These are phyloP conservation scores for Orthonyx spaldingii DNA, from an alignment of 2,113 vertebrate genomes.

Conservation along the genomic window DNA sequence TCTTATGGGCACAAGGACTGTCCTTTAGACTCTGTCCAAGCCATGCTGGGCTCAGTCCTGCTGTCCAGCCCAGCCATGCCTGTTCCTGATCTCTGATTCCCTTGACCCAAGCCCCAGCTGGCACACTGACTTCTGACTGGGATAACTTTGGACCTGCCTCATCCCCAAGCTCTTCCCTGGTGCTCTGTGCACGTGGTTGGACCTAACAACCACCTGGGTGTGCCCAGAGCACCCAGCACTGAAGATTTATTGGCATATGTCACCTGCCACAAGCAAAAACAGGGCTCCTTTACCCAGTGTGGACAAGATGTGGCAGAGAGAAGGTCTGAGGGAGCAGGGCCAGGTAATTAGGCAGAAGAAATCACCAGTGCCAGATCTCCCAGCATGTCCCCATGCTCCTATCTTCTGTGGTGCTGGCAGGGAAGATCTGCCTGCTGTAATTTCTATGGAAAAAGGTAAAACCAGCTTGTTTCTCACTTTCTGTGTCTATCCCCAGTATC, in stretches of 20 bases:
- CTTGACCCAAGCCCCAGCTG: background rate
- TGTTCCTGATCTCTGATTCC: background rate
- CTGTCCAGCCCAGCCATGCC: background rate
- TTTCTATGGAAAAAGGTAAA: background rate
- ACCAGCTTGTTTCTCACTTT: background rate
- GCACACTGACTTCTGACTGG: background rate
- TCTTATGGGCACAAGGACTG: background rate
- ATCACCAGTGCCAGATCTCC: background rate
- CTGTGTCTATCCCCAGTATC: background rate
- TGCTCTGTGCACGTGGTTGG: background rate
- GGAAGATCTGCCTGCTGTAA: background rate
- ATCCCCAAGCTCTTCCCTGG: background rate
- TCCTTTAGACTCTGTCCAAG: background rate
- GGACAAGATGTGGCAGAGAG: background rate
- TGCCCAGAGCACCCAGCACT: background rate
- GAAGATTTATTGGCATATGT: background rate
- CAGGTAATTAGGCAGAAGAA: background rate
- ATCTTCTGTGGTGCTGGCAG: background rate
- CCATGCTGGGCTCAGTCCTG: fast-evolving
- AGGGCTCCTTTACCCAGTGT: background rate
- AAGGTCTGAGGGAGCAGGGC: background rate
- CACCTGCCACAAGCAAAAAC: background rate
- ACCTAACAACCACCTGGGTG: fast-evolving
- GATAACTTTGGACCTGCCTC: background rate
- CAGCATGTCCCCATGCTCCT: background rate